A percentile compares a stretch with the other conserved stretches of the same genome.
phyloP scores from a whole-genome alignment of 2,888 invertebrate species.

The Thereva nobilitata region DNA sequence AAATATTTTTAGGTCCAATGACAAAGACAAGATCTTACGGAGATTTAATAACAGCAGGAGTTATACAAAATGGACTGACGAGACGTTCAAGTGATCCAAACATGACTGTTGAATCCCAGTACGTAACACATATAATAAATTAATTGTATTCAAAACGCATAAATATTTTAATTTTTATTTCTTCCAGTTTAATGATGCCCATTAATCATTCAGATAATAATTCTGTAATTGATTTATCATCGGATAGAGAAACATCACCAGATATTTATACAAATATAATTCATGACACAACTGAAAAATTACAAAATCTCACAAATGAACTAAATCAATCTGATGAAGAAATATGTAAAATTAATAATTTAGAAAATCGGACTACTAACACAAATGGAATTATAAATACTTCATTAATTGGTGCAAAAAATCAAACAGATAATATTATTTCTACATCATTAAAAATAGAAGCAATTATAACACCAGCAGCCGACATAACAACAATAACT shows the following conservation, averaged over 20 bases:
- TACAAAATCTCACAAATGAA: slow-evolving; percentile 52
- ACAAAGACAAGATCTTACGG: slow-evolving; percentile 86
- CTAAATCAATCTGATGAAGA: slow-evolving; percentile 49
- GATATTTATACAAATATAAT: slow-evolving; percentile 50
- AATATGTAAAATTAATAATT: slow-evolving; percentile 37
- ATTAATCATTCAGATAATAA: slow-evolving; percentile 52
- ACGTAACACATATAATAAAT: slow-evolving; percentile 48
- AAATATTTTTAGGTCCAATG: slow-evolving; percentile 61
- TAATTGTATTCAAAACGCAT: not conserved
- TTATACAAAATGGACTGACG: slow-evolving; percentile 62
- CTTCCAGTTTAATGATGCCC: slow-evolving; percentile 50
- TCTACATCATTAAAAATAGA: too few species aligned
- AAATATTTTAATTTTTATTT: slow-evolving; percentile 19
- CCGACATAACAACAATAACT: not conserved
- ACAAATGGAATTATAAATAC: not conserved
- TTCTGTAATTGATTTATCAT: slow-evolving; percentile 53
- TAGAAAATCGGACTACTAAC: slow-evolving; percentile 11
- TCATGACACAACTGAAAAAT: slow-evolving; percentile 50
- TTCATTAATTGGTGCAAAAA: too few species aligned
- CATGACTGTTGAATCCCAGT: slow-evolving; percentile 74
- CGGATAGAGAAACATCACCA: slow-evolving; percentile 49
- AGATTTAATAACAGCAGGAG: slow-evolving; percentile 71
- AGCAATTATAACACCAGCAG: slow-evolving; percentile 12
- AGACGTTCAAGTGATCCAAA: slow-evolving; percentile 85
- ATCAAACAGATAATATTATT: too few species aligned